Evolutionary conservation across 2,797 vertebrate species (phyloP), one percentile per base, ranked within the genome.

Genomic region (Gymnoscopelus braueri): DNA sequence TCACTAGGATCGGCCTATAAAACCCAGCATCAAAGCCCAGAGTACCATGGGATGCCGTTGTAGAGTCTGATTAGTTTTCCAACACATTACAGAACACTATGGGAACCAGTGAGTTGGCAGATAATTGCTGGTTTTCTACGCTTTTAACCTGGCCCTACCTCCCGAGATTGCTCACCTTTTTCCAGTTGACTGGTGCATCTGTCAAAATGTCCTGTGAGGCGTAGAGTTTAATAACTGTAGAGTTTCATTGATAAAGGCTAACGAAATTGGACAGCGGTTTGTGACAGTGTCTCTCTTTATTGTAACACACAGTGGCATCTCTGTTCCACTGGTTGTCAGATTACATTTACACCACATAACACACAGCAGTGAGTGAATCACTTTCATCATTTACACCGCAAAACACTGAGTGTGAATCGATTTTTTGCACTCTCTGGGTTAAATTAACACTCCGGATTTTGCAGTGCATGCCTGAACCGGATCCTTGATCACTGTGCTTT

Each of bases 301-400:
- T 26, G 7, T 71, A 79, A 79, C 58, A 24, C 55, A 53, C 56
- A 62, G 35, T 73, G 80, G 78, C 72, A 0, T 77, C 35, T 65
- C 61, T 66, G 60, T 72, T 61, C 56, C 69, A 63, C 62, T 51
- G 56, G 60, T 59, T 84, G 89, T 80, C 87, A 65, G 14, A 58
- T 77, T 51, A 39, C 51, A 68, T 76, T 81, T 35, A 67, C 39
- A 60, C 23, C 44, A n/a, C 23, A 58, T 65, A 35, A 2, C 65
- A 60, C 26, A 2, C 23, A 14, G 64, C 63, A 72, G 65, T 59
- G 49, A 7, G 7, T 73, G 71, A 77, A 63, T 72, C 67, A 62
- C 23, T 58, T 26, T 29, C 54, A 52, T 24, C 13, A 26, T 58
- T 69, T 56, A 60, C 62, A 71, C 35, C 9, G 65, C 15, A n/a